Evolutionary conservation across 1,140 invertebrate species (phyloP), one percentile per base, ranked within the genome.

Genomic region (Phymorhynchus buccinoides): DNA sequence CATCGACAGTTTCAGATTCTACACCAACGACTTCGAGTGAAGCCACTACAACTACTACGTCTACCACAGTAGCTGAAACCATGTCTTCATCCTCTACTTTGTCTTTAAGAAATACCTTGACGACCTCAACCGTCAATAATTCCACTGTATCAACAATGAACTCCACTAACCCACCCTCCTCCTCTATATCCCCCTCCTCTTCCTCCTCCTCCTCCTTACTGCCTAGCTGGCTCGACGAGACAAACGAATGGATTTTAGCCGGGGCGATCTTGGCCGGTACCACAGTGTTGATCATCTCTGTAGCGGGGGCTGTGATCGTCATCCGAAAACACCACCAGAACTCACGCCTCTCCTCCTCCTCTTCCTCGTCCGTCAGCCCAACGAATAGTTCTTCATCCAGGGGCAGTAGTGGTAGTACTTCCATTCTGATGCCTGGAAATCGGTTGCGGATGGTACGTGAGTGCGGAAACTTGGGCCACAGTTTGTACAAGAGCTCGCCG

Each of bases 171-270:
- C 37, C 73, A 16, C 7, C 73, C 22, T 6, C 68, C 7, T 35
- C 68, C 7, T 32, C n/a, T 9, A 35, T 32, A 12, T 32, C 68
- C 30, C 35, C 68, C 68, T 66, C 62, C 4, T 71, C 68, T 6
- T 9, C 30, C 30, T 32, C 68, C 30, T 32, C 30, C 6, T 41
- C 37, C 32, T 75, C 73, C 35, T 75, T 39, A 12, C 73, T 75
- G 37, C 73, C 73, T 22, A 41, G 7, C 35, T 75, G 73, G 73
- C 73, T 75, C 37, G 73, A 75, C 73, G 73, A 75, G 73, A 22
- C 32, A 12, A 41, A 22, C 35, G 73, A 75, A 27, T 75, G 35
- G 35, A 37, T 75, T 37, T 27, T 75, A 12, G 73, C 73, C 22
- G 73, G 71, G 14, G 73, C 35, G 14, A 27, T 27, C 27, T 7